phyloP scores from a whole-genome alignment of 2,888 invertebrate species.

The Thecocarcelia acutangulata region DNA sequence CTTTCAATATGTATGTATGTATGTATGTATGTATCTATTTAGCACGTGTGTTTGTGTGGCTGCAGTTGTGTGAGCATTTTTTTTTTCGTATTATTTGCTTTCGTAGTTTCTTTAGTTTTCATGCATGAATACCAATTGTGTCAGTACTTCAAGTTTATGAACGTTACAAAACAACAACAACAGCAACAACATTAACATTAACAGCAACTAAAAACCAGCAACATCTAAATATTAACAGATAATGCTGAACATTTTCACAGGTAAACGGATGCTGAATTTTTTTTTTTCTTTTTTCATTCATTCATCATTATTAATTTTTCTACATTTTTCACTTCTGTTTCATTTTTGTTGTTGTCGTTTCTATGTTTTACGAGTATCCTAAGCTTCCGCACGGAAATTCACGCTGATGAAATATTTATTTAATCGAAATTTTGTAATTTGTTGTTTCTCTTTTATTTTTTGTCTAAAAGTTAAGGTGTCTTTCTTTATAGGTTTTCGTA shows the following conservation, averaged over 20 bases:
- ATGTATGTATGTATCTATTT: too few species aligned
- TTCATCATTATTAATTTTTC: conserved; percentile 20
- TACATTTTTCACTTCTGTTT: conserved; percentile 34
- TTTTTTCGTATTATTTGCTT: conserved; percentile 28
- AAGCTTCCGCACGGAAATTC: conserved; percentile 67
- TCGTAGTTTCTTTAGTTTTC: conserved; percentile 28
- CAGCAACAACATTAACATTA: too few species aligned
- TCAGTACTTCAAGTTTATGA: conserved; percentile 64
- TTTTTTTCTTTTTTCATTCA: too few species aligned
- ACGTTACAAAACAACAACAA: conserved; percentile 32
- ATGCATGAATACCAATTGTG: conserved; percentile 67
- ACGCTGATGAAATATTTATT: conserved; percentile 55
- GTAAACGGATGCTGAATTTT: conserved; percentile 60
- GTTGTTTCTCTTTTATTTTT: conserved; percentile 36
- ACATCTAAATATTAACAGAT: conserved; percentile 26
- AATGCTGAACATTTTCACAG: conserved; percentile 29
- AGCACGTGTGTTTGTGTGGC: conserved; percentile 2
- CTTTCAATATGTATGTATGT: not conserved
- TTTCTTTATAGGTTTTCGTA: conserved; percentile 34
- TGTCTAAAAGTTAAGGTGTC: conserved; percentile 25
- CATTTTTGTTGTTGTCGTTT: conserved; percentile 36
- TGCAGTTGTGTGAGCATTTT: not conserved
- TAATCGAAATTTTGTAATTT: conserved; percentile 23
- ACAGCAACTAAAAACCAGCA: not conserved
- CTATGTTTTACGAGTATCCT: conserved; percentile 34